phyloP scores from a whole-genome alignment of 2,113 vertebrate species.

The Brachypodius melanocephalos region DNA sequence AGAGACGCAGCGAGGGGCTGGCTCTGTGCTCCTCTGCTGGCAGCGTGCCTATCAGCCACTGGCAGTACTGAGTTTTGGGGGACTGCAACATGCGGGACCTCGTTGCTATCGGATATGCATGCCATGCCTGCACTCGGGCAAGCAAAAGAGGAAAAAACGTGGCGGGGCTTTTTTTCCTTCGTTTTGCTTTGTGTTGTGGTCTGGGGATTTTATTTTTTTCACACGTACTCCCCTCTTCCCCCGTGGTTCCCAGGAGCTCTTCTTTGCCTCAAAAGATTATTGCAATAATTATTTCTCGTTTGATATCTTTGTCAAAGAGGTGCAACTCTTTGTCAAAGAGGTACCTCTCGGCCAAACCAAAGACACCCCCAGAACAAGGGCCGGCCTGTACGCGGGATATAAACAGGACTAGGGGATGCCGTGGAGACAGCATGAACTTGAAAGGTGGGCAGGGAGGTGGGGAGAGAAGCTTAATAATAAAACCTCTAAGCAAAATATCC shows the following conservation, averaged over 20 bases:
- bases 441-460: neutral
- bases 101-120: neutral
- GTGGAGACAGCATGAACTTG: neutral
- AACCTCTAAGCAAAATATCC: conserved; percentile 6
- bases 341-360: conserved; percentile 28
- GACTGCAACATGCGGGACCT: neutral
- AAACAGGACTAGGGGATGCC: neutral
- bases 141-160: neutral
- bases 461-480: neutral
- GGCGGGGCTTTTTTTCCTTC: neutral
- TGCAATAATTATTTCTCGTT: conserved; percentile 63
- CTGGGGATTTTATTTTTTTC: neutral
- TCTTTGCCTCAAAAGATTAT: neutral
- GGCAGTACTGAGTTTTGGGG: neutral
- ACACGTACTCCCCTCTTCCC: neutral
- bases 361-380: neutral
- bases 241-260: neutral
- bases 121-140: neutral
- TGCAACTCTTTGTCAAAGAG: conserved; percentile 60
- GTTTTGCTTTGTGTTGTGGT: neutral
- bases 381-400: neutral
- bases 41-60: too few species aligned
- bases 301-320: conserved; percentile 65
- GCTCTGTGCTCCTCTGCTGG: neutral
- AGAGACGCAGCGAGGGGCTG: neutral